Percentiles rank a stretch among this genome's conserved stretches.
Conservation (phyloP, 2,797 vertebrate species). For the Sebastes taczanowskii region DNA sequence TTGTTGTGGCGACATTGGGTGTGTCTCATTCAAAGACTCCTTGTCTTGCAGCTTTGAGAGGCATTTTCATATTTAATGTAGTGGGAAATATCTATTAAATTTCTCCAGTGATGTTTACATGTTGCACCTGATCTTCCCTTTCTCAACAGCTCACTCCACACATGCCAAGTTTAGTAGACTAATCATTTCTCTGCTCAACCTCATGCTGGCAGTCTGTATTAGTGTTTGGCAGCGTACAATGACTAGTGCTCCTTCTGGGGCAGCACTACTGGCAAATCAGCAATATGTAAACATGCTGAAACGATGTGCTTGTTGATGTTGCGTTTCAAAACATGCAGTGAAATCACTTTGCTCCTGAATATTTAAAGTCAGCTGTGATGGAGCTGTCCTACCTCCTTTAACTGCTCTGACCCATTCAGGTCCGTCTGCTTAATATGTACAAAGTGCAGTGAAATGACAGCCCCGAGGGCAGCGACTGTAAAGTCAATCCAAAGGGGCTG, state of each 20-base stretch:
- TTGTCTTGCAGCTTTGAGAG: not conserved
- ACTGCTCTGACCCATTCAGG: conserved; percentile 12
- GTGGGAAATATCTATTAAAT: not conserved
- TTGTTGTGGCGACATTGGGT: not conserved
- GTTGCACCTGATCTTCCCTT: not conserved
- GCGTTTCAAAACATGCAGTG: not conserved
- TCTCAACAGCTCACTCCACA: not conserved
- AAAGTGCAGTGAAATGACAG: not conserved
- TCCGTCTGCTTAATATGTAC: conserved; percentile 6
- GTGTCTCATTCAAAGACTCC: not conserved
- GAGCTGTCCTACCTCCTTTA: not conserved
- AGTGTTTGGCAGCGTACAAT: not conserved
- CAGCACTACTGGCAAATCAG: not conserved
- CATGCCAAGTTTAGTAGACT: not conserved
- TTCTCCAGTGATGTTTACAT: not conserved
- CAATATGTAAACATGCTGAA: not conserved
- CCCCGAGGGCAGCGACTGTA: not conserved
- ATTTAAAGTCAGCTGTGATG: not conserved
- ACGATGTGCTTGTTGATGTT: not conserved
- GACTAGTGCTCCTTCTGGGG: not conserved
- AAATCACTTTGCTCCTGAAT: not conserved
- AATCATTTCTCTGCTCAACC: not conserved
- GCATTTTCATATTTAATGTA: not conserved
- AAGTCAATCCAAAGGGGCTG: not conserved
- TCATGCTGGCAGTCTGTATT: not conserved